Conservation (phyloP, 2,113 vertebrate genomes). For the Tragelaphus buxtoni region DNA sequence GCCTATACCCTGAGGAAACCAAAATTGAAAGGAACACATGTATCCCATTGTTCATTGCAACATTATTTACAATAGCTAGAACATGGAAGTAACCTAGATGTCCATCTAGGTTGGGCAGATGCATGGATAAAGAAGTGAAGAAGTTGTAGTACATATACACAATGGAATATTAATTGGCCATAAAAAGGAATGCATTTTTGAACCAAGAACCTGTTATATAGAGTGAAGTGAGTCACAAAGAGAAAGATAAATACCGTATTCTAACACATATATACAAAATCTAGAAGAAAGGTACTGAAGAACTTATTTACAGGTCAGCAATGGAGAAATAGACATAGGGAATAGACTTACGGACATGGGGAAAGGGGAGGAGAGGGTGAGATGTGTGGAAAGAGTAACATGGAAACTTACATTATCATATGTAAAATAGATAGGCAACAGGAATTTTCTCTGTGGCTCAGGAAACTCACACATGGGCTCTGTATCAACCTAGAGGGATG, state of each 20-base stretch:
- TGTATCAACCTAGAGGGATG: neutral
- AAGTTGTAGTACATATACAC: neutral
- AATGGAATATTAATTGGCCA: neutral
- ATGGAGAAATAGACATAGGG: neutral
- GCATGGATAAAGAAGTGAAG: neutral
- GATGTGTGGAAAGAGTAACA: neutral
- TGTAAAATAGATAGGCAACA: neutral
- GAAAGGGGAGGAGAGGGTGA: neutral
- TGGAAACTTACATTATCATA: neutral
- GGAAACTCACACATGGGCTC: neutral
- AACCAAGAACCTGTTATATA: neutral
- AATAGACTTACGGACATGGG: neutral
- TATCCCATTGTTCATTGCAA: neutral
- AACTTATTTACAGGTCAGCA: neutral
- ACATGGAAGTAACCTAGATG: neutral
- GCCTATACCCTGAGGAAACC: neutral
- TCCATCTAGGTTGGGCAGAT: accelerated
- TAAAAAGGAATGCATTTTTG: neutral
- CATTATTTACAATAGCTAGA: neutral
- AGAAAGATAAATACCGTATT: neutral
- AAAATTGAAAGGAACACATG: neutral
- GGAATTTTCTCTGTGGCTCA: neutral
- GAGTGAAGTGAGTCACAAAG: neutral
- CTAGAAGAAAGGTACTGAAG: neutral
- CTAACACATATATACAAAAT: neutral